These are phyloP conservation scores for Mesitornis unicolor DNA, from an alignment of 2,113 vertebrate genomes.

Conservation along the genomic window DNA sequence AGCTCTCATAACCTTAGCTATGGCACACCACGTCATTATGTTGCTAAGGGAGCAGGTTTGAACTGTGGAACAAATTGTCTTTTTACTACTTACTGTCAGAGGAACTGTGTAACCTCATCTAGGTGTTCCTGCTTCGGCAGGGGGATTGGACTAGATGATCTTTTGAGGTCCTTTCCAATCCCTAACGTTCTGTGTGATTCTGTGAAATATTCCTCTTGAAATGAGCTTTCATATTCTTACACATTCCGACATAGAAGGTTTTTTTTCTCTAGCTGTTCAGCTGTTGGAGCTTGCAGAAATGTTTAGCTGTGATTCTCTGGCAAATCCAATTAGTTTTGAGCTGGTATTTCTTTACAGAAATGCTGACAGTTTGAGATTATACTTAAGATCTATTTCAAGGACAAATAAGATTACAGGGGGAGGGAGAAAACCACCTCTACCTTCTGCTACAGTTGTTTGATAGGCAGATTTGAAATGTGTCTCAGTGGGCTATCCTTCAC, in stretches of 20 bases:
- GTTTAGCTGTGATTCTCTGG: background rate
- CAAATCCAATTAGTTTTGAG: slow-evolving; percentile 56
- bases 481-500: background rate
- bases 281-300: background rate
- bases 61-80: background rate
- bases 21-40: background rate
- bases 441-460: background rate
- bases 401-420: slow-evolving; percentile 21
- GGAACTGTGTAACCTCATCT: too few relatives aligned
- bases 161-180: too few relatives aligned
- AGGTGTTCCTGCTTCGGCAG: too few relatives aligned
- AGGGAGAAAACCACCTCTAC: background rate
- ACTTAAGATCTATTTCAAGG: slow-evolving; percentile 15
- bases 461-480: background rate
- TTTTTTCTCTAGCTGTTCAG: background rate
- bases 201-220: background rate
- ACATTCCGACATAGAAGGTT: background rate
- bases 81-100: background rate
- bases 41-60: background rate
- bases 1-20: background rate
- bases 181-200: too few relatives aligned
- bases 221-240: background rate
- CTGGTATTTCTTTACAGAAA: slow-evolving; percentile 20
- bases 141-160: too few relatives aligned
- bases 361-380: slow-evolving; percentile 49